Base-by-base conservation (phyloP, 92 coral and sea anemone species). In the Hydrozoanthus gracilis region DNA sequence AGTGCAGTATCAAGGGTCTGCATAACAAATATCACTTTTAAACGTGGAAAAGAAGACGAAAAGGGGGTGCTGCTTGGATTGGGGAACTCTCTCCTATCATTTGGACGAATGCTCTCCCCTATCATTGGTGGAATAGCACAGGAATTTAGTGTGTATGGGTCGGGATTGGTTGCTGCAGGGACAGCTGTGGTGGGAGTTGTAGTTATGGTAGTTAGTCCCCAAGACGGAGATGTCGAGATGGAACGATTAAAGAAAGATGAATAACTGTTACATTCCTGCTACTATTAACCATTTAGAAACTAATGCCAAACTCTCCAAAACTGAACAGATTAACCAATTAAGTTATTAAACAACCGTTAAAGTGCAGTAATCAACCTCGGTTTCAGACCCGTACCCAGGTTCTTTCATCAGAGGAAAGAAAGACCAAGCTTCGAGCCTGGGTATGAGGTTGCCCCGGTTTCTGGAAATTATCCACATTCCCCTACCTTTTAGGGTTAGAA, bases 51-150 rank as follows among this genome's bases (percentile, higher is more conserved):
- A 9, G 89, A 88, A 51, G 96, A 95, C 64, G 98, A 97, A 88
- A 97, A 92, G 69, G 99, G 99, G 12, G 95, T 93, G 46, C 68
- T 95, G 4, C 89, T 93, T 18, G 99, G 99, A 16, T 88, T 97
- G 16, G 97, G 98, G 7, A 92, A 92, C 87, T 97, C 99, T 0
- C 51, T 95, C 74, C 88, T 92, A 14, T 93, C 99, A 20, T 87
- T 95, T 71, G 98, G 98, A 50, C 90, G 99, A 67, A 97, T 97
- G 99, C 77, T 97, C 76, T 97, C 99, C 10, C 99, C 99, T 52
- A 88, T 94, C 49, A 45, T 97, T 65, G 99, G 95, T 11, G 99
- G 99, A 44, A 44, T 97, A 45, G 93, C 93, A 4, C 95, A 90
- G 79, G 99, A 95, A 85, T 71, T 77, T 52, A 95, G 95, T 82